A percentile compares a stretch with the other conserved stretches of the same genome.
Evolutionary conservation across 2,888 invertebrate species (phyloP).

Genomic region (Tetanocera ferruginea): DNA sequence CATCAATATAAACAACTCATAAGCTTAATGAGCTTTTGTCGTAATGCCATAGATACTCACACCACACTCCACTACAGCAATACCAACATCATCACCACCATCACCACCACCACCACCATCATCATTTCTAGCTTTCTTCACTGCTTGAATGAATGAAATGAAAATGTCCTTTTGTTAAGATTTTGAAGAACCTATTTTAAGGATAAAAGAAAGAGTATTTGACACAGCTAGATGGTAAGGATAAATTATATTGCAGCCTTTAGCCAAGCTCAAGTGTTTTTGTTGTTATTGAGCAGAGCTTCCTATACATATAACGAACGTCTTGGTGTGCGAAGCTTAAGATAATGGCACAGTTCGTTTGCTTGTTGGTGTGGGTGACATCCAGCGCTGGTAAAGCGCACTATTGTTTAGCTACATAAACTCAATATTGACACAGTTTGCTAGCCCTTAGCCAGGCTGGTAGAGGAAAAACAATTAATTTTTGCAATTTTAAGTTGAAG

Average conservation of each 20-base stretch:
- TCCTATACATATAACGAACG: background rate
- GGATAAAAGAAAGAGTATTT: background rate
- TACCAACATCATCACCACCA: too few species aligned
- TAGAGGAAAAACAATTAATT: slow-evolving; percentile 33
- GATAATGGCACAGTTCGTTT: background rate
- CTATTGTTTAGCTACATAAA: slow-evolving; percentile 21
- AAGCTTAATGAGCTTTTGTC: slow-evolving; percentile 35
- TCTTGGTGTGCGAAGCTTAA: too few species aligned
- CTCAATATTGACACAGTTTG: slow-evolving; percentile 36
- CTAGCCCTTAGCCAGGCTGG: slow-evolving; percentile 1
- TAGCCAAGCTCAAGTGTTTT: slow-evolving; percentile 19
- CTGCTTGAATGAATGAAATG: background rate
- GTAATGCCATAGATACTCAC: slow-evolving; percentile 18
- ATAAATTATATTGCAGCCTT: slow-evolving; percentile 26
- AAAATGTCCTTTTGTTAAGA: slow-evolving; percentile 1
- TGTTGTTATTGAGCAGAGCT: slow-evolving; percentile 9
- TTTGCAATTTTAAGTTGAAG: slow-evolving; percentile 15
- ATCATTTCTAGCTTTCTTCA: too few species aligned
- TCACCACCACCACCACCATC: too few species aligned
- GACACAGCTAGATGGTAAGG: background rate
- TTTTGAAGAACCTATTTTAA: background rate
- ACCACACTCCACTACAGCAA: too few species aligned
- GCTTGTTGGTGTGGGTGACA: slow-evolving; percentile 4
- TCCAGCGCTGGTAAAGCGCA: too few species aligned
- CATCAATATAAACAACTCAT: slow-evolving; percentile 21